phyloP scores from a whole-genome alignment of 1,140 invertebrate species.

The Drosophila ananassae region DNA sequence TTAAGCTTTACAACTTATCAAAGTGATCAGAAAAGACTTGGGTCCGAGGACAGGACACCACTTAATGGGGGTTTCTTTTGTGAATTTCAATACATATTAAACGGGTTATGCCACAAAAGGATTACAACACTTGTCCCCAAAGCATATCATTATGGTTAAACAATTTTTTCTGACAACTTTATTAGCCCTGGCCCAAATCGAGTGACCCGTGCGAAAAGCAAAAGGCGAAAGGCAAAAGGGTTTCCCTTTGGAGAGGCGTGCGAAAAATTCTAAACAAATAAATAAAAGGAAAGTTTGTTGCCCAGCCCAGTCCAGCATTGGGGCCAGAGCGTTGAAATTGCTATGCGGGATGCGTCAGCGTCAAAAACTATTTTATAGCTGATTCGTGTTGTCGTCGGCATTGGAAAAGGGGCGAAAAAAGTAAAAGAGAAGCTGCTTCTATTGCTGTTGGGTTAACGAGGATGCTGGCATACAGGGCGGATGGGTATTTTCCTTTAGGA shows the following conservation, averaged over 20 bases:
- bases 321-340: slow-evolving; percentile 58
- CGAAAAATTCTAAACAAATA: slow-evolving; percentile 80
- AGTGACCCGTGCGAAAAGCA: slow-evolving; percentile 45
- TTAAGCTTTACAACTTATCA: slow-evolving; percentile 78
- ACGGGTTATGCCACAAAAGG: slow-evolving; percentile 80
- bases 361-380: slow-evolving; percentile 80
- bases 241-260: slow-evolving; percentile 52
- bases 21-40: slow-evolving; percentile 60
- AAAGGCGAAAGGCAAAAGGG: slow-evolving; percentile 29
- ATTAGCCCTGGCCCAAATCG: slow-evolving; percentile 64
- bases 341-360: slow-evolving; percentile 78
- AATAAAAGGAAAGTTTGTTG: slow-evolving; percentile 73
- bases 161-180: slow-evolving; percentile 78
- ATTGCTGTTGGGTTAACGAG: slow-evolving; percentile 50
- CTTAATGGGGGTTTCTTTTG: slow-evolving; percentile 74
- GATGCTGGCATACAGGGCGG: slow-evolving; percentile 37
- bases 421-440: neutral
- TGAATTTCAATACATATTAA: slow-evolving; percentile 81
- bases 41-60: slow-evolving; percentile 33
- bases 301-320: neutral
- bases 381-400: slow-evolving; percentile 74
- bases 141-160: slow-evolving; percentile 82
- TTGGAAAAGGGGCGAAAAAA: slow-evolving; percentile 23
- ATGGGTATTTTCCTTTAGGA: slow-evolving; percentile 4
- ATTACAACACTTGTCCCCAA: slow-evolving; percentile 78